Evolutionary conservation across 1,140 invertebrate species (phyloP), one percentile per base, ranked within the genome.

Genomic region (Vanessa atalanta): DNA sequence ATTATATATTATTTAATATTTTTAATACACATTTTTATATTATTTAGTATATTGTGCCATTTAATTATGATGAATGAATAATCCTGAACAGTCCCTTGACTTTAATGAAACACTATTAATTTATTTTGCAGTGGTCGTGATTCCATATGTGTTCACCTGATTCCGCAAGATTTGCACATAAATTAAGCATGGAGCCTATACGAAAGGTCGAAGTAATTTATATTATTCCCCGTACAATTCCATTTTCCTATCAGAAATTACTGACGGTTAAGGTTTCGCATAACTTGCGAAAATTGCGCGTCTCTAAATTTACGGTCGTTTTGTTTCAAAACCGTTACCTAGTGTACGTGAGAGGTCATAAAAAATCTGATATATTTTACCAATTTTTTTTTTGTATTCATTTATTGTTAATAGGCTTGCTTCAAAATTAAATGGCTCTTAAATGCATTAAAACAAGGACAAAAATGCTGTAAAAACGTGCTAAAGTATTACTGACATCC

Each of bases 241-340:
- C 82, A 88, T 89, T 88, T 88, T 86, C 81, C 86, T 88, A 88
- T 88, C 83, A 83, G 82, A 88, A 90, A 87, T 90, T 89, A 89
- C 88, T 85, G 83, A 82, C 84, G 83, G 82, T 83, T 82, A 84
- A 85, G 83, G 82, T 88, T 90, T 87, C 80, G 83, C 85, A 81
- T 88, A 88, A 88, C 83, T 79, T 82, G 84, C 82, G 81, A 87
- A 88, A 88, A 88, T 87, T 86, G 80, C 78, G 79, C 79, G 71
- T 79, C 75, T 75, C 57, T 72, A 51, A 72, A 72, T 83, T 82
- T 85, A 86, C 80, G 79, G 61, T 64, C 65, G 67, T 76, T 72
- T 80, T 80, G 78, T 81, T 81, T 74, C 63, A 68, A 61, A 77
- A 48, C 47, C 48, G 66, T 73, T 69, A 73, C 65, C 71, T 70